Evolutionary conservation across 1,140 invertebrate species (phyloP), one percentile per base, ranked within the genome.

Genomic region (Lutraria rhynchaena): DNA sequence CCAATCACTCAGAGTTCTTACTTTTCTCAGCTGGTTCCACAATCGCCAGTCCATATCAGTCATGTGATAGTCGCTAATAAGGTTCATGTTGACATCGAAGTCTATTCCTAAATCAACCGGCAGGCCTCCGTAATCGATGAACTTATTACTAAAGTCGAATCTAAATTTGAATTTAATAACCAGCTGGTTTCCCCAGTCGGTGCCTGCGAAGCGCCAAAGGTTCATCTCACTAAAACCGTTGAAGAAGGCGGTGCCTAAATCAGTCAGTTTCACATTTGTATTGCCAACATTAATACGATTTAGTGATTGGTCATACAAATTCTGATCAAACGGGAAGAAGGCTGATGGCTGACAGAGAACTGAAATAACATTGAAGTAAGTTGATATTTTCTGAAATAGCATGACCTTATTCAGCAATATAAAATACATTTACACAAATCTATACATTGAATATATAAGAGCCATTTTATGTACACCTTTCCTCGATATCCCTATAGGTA

Each of bases 131-230:
- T 73, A 57, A 51, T 80, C 53, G 17, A 71, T 53, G 24, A 65
- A 35, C n/a, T 61, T 60, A 13, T 76, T 57, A 46, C 82, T 33
- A 58, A 69, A 65, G 29, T 63, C 76, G n/a, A 83, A 60, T 15
- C 85, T 77, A 61, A 83, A 88, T 24, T 78, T 84, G 29, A 88
- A 53, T n/a, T 81, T 83, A 0, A 88, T 81, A 5, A 85, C 69
- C 7, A 88, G 77, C 1, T 82, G 63, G 37, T 83, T 70, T 5
- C 83, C 70, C 57, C 83, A 85, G n/a, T 88, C 78, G 9, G 80
- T 57, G 1, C 60, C 55, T 7, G 86, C 83, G 13, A 85, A 76
- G 0, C 70, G 63, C 73, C 83, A 83, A 7, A 88, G 55, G 41
- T 82, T 82, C 60, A 88, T 69, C 19, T 65, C 63, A 33, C 87